Conservation (phyloP, 1,140 invertebrate species). For the Neoseiulus cucumeris region DNA sequence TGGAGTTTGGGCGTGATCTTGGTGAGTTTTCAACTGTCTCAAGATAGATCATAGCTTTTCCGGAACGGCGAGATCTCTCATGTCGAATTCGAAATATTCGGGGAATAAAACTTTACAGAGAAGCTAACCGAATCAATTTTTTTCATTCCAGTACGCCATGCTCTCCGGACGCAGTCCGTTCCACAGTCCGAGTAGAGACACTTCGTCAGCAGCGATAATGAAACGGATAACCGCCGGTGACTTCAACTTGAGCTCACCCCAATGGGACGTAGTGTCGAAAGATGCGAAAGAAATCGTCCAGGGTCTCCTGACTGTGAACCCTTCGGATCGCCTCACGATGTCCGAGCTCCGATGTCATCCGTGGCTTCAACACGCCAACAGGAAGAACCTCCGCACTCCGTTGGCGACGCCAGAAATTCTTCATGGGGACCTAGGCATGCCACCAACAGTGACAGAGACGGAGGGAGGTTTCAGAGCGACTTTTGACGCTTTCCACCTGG, state of each 20-base stretch:
- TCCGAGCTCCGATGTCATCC: constrained; percentile 38
- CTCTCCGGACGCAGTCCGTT: constrained; percentile 64
- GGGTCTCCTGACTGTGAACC: constrained; percentile 56
- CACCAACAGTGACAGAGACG: constrained; percentile 21
- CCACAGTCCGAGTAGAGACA: constrained; percentile 42
- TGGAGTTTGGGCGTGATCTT: constrained; percentile 79
- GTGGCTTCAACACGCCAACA: constrained; percentile 37
- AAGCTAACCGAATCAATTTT: constrained; percentile 12
- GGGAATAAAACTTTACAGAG: background rate
- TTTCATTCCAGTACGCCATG: constrained; percentile 51
- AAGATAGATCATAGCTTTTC: background rate
- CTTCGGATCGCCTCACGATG: constrained; percentile 46
- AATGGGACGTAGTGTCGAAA: constrained; percentile 48
- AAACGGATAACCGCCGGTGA: constrained; percentile 52
- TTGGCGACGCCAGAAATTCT: constrained; percentile 39
- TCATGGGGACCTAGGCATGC: constrained; percentile 13
- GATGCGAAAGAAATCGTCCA: constrained; percentile 52
- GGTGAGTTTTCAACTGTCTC: constrained; percentile 28
- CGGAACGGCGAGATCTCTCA: too few relatives aligned
- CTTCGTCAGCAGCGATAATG: constrained; percentile 50
- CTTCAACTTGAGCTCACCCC: constrained; percentile 45
- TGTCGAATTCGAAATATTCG: too few relatives aligned
- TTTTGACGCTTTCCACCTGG: constrained; percentile 46
- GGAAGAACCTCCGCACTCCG: constrained; percentile 28
- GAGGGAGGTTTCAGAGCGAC: constrained; percentile 36